Evolutionary conservation across 2,797 vertebrate species (phyloP), one percentile per base, ranked within the genome.

Genomic region (Melanotaenia pygmaea): DNA sequence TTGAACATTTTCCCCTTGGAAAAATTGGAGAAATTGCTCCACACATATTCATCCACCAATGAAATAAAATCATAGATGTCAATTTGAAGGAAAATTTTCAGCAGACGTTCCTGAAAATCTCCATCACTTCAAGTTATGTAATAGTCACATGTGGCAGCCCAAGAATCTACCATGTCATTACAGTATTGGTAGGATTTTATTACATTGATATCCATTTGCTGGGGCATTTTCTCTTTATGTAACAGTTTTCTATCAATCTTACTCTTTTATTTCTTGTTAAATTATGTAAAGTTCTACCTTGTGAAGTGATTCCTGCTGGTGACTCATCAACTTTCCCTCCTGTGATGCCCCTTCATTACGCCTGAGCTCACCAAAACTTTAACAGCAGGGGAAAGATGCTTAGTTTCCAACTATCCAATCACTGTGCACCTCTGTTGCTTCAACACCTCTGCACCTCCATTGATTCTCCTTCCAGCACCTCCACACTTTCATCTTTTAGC

Each of bases 401-500:
- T 43, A 53, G 18, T 71, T 73, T 63, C 59, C 59, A 73, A 59
- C 82, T 72, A 68, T 57, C 67, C 65, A 67, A 59, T 79, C 59
- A 64, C 20, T 9, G 22, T 22, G 3, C n/a, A 20, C 40, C 56
- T 35, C 0, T 54, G 22, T 72, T 71, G 63, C 56, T 75, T 59
- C 72, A 80, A 67, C 51, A 71, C 59, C 53, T 76, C 67, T 76
- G 37, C 67, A 74, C 63, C 74, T 63, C 57, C 57, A 72, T 43
- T 58, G 64, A 81, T 77, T 76, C 35, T 61, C 53, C 50, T 60
- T 66, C 60, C 58, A 50, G 10, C 32, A 45, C 51, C 47, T 72
- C 18, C 24, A 51, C 1, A 61, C 60, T 68, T 56, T 76, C 57
- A 76, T 63, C 60, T 74, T 24, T 56, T 26, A 68, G 59, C 76